Base-by-base conservation (phyloP, 2,797 vertebrate species). In the Heterohyrax brucei region DNA sequence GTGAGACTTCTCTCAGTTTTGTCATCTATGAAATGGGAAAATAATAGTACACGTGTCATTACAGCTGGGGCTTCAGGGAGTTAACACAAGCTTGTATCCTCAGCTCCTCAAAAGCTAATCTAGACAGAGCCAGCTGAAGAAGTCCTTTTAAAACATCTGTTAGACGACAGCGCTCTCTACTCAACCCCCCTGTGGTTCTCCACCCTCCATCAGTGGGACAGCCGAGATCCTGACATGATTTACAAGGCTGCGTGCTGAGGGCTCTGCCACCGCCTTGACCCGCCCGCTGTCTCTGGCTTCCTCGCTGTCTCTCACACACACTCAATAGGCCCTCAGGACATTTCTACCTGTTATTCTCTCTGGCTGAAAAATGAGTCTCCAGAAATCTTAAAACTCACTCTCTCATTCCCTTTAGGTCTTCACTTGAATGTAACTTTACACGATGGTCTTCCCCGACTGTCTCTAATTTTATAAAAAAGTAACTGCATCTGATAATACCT, bases 101-200 rank as follows among this genome's bases (percentile, higher is more conserved):
- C 73, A 26, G 10, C 62, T 92, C 30, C 81, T 76, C 44, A 61
- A 90, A 87, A 26, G 79, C 24, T 86, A 39, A 79, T 70, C 66
- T 72, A 84, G 92, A 76, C 7, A 82, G 48, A 89, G 33, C 14
- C 14, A 87, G 77, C 24, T 62, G 80, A 30, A 91, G 33, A 68
- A 7, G 87, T 90, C 89, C 33, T 78, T 93, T 86, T 26, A 89
- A 96, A 92, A 48, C 73, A 61, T 46, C 61, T 70, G 16, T 94
- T 78, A 80, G 33, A 64, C 83, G 5, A 16, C 39, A 59, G 46
- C 24, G 18, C 44, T 70, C 59, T 87, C 62, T 79, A 48, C 33
- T 89, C 33, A 46, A 30, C 30, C n/a, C 44, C 10, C 19, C 46
- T 9, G 7, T 62, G 19, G 76, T 19, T 64, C 46, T 56, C n/a